Base-by-base conservation (phyloP, 2,888 invertebrate genomes). In the Dicranocentrus wangi region DNA sequence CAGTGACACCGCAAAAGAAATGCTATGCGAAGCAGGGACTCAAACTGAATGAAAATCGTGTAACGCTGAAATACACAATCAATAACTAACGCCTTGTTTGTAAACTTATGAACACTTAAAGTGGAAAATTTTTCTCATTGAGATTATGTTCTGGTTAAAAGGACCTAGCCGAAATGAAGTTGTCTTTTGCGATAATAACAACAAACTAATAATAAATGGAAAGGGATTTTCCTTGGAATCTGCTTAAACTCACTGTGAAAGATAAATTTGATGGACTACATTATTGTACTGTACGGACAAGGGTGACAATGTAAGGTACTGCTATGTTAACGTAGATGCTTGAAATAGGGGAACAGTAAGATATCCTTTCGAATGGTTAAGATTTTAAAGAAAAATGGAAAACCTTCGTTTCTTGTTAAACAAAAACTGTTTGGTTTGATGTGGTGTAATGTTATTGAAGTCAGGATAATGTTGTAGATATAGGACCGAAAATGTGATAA, bases 111-210 rank as follows among this genome's bases (percentile, higher is more conserved):
- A n/a, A 19, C 55, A 61, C 19, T n/a, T 28, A 8, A 19, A 17
- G n/a, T 32, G 61, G 61, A 61, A 61, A 61, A 61, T 28, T 61
- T 61, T 25, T 3, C 10, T 28, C 32, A 32, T 61, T 58, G 58
- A 58, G 25, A 8, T 27, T 55, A 7, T 55, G 23, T 21, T 55
- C 23, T 3, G 3, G 55, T 55, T 3, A 23, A 55, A 23, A 21
- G 55, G 25, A 28, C 5, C n/a, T 47, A 3, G 47, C n/a, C 13
- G 47, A 47, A 15, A 55, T 25, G 23, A 23, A 25, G 23, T 25
- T 55, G 55, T 25, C 15, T 55, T 1, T 13, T 55, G 55, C 8
- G n/a, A 51, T n/a, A 51, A 19, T 17, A 51, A n/a, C 55, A 55
- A 51, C 51, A 51, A 51, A 19, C 55, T 55, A 23, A 61, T 7